phyloP scores from a whole-genome alignment of 2,113 vertebrate species.

The Ammodytes marinus region DNA sequence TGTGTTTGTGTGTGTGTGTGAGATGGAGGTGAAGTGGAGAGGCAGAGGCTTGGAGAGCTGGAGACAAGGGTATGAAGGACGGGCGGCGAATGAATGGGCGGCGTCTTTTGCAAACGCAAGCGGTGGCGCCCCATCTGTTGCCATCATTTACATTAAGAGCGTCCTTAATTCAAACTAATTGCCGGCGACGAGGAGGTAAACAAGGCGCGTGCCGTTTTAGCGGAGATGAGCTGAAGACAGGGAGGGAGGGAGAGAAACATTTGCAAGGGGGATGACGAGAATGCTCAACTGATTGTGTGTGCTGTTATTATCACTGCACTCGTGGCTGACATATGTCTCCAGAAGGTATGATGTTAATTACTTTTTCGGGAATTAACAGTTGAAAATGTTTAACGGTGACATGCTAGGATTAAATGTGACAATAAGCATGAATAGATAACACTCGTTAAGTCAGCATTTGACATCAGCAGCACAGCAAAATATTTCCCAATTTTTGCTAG shows the following conservation, averaged over 20 bases:
- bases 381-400: no score
- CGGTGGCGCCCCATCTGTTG: slow-evolving; percentile 74
- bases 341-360: no score
- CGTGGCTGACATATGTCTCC: not conserved
- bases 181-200: slow-evolving; percentile 67
- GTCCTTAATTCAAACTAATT: slow-evolving; percentile 77
- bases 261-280: slow-evolving; percentile 30
- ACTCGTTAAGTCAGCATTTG: not conserved
- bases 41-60: slow-evolving; percentile 29
- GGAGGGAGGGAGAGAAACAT: slow-evolving; percentile 3
- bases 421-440: not conserved
- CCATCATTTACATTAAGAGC: slow-evolving; percentile 76
- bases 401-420: not conserved
- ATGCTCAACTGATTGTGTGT: slow-evolving; percentile 29
- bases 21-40: slow-evolving; percentile 14
- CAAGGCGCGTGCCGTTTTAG: slow-evolving; percentile 49
- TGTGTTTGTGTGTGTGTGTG: slow-evolving; percentile 7
- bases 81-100: slow-evolving; percentile 52
- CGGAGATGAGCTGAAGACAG: slow-evolving; percentile 33
- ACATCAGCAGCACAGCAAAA: not conserved
- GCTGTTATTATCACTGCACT: not conserved
- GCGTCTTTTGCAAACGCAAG: slow-evolving; percentile 48
- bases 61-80: slow-evolving; percentile 35
- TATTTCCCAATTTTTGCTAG: not conserved
- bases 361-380: no score